Evolutionary conservation across 2,888 invertebrate species (phyloP).

Genomic region (Pardosa pseudoannulata): DNA sequence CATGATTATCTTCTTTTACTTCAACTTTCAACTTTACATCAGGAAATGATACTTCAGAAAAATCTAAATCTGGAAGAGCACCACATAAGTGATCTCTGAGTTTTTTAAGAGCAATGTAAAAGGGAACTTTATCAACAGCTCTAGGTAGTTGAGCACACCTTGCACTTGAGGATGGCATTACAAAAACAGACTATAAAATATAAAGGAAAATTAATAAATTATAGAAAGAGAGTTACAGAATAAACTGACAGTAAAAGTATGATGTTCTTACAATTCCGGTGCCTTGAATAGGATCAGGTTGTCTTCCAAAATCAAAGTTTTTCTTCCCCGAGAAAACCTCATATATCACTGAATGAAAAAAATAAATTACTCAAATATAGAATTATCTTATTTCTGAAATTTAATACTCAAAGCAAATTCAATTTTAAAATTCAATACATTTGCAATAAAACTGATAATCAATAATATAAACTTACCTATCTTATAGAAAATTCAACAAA

Average conservation of each 20-base stretch:
- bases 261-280: constrained; percentile 89
- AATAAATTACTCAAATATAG: too few species aligned
- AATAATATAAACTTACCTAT: too few species aligned
- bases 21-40: constrained; percentile 70
- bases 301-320: constrained; percentile 97
- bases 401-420: too few species aligned
- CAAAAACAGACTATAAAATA: constrained; percentile 84
- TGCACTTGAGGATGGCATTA: constrained; percentile 98
- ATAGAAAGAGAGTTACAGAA: too few species aligned
- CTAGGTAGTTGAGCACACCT: constrained; percentile 97
- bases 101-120: constrained; percentile 95
- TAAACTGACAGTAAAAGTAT: too few species aligned
- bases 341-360: constrained; percentile 89
- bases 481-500: too few species aligned
- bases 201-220: too few species aligned
- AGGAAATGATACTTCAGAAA: constrained; percentile 69
- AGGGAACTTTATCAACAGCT: constrained; percentile 98
- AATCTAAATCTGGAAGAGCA: constrained; percentile 68
- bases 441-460: too few species aligned
- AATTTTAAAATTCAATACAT: too few species aligned
- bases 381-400: too few species aligned
- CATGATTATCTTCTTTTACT: constrained; percentile 67
- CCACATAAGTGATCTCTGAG: constrained; percentile 89
- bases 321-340: constrained; percentile 98
- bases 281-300: constrained; percentile 94